A percentile compares a stretch with the other conserved stretches of the same genome.
These are phyloP conservation scores for Sebastes matsubarae DNA, from an alignment of 2,797 vertebrate genomes.

Conservation along the genomic window DNA sequence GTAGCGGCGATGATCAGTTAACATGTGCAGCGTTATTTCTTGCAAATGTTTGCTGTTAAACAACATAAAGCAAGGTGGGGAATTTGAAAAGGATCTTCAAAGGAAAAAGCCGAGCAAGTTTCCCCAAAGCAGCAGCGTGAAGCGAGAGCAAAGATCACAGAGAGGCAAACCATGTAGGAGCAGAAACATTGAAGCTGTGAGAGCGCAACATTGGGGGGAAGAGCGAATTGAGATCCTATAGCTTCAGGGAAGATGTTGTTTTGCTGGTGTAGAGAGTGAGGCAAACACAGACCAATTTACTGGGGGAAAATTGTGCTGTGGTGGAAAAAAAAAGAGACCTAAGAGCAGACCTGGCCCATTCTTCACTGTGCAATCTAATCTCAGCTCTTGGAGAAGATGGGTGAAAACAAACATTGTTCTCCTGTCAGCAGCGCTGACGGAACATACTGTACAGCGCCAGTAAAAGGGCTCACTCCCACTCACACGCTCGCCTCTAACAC, in stretches of 20 bases:
- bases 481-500: background rate
- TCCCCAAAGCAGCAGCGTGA: constrained; percentile 42
- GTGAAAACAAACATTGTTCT: constrained; percentile 76
- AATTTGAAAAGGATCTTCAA: constrained; percentile 31
- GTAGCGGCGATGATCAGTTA: background rate
- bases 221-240: constrained; percentile 71
- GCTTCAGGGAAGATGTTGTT: constrained; percentile 73
- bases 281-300: constrained; percentile 83
- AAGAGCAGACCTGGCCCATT: constrained; percentile 70
- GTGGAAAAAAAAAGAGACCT: constrained; percentile 38
- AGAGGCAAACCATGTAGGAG: constrained; percentile 43
- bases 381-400: constrained; percentile 67
- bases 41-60: constrained; percentile 2
- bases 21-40: background rate
- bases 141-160: constrained; percentile 57
- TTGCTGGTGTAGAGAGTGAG: constrained; percentile 70
- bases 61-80: background rate
- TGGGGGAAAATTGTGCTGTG: constrained; percentile 72
- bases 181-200: constrained; percentile 50
- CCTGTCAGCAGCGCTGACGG: constrained; percentile 59
- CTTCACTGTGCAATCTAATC: constrained; percentile 80
- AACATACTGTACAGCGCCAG: constrained; percentile 46
- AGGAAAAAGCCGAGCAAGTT: constrained; percentile 27
- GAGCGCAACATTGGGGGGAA: constrained; percentile 53
- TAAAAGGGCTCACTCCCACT: constrained; percentile 53